These are phyloP conservation scores for Genyomyrus donnyi DNA, from an alignment of 2,113 vertebrate species.

Conservation along the genomic window DNA sequence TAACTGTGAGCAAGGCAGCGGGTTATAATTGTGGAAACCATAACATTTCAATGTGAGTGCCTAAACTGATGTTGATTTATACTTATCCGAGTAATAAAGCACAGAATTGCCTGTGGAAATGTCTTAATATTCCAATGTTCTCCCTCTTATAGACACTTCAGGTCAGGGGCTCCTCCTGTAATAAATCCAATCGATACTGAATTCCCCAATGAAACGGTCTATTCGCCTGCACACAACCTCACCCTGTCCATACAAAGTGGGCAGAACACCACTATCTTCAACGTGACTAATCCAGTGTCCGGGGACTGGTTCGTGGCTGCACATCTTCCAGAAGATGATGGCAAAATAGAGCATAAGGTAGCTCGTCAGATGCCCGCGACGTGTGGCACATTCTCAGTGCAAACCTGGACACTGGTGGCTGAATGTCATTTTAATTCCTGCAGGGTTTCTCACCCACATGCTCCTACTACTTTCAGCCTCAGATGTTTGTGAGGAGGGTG, in stretches of 20 bases:
- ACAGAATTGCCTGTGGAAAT: background rate
- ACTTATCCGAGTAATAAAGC: background rate
- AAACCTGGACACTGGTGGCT: background rate
- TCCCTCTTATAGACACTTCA: conserved; percentile 65
- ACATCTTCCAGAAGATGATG: conserved; percentile 78
- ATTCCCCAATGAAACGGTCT: conserved; percentile 66
- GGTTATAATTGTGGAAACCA: conserved; percentile 61
- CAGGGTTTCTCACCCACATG: conserved; percentile 80
- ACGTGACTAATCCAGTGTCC: conserved; percentile 68
- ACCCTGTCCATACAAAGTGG: conserved; percentile 52
- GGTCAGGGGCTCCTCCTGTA: conserved; percentile 80
- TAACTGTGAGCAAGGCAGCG: conserved; percentile 63
- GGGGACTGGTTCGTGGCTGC: conserved; percentile 88
- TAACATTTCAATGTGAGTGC: conserved; percentile 76
- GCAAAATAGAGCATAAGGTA: conserved; percentile 90
- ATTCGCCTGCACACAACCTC: conserved; percentile 59
- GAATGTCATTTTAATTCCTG: background rate
- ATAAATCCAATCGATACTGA: conserved; percentile 70
- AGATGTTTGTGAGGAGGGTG: conserved; percentile 73
- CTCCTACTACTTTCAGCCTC: conserved; percentile 82
- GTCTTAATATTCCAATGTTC: background rate
- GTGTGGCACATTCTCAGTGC: background rate
- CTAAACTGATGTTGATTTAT: background rate
- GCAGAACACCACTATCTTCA: conserved; percentile 65
- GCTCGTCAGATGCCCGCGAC: conserved; percentile 5